These are phyloP conservation scores for Ernsta delagoae DNA, from an alignment of 2,888 invertebrate species.

Conservation along the genomic window DNA sequence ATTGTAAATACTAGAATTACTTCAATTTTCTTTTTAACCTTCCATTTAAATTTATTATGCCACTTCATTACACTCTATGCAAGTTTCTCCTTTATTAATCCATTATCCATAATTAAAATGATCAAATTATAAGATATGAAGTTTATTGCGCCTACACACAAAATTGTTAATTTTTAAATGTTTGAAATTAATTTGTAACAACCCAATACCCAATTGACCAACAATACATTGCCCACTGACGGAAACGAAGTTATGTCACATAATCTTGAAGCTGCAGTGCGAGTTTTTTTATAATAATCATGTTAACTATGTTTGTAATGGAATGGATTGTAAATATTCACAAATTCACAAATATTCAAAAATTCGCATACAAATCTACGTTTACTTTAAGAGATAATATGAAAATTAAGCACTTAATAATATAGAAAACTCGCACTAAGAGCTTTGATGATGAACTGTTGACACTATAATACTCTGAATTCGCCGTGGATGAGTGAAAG, in stretches of 20 bases:
- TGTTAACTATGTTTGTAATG: too few relatives aligned
- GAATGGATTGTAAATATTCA: too few relatives aligned
- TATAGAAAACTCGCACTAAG: too few relatives aligned
- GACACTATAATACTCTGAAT: too few relatives aligned
- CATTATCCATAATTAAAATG: not conserved
- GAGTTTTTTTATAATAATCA: too few relatives aligned
- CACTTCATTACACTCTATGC: slow-evolving; percentile 13
- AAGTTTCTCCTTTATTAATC: not conserved
- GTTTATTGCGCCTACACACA: not conserved
- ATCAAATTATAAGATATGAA: not conserved
- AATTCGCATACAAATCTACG: too few relatives aligned
- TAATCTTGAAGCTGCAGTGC: too few relatives aligned
- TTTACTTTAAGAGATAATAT: too few relatives aligned
- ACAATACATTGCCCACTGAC: slow-evolving; percentile 7
- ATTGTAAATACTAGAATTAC: slow-evolving; percentile 19
- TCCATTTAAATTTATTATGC: not conserved
- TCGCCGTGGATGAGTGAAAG: too few relatives aligned
- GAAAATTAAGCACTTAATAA: too few relatives aligned
- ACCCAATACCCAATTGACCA: slow-evolving; percentile 15
- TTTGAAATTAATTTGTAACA: not conserved
- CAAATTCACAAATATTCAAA: too few relatives aligned
- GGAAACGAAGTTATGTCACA: not conserved
- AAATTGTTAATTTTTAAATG: slow-evolving; percentile 18
- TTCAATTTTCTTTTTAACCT: not conserved
- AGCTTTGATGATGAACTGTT: too few relatives aligned